Evolutionary conservation across 2,888 invertebrate species (phyloP).

Genomic region (Hololepta plana): DNA sequence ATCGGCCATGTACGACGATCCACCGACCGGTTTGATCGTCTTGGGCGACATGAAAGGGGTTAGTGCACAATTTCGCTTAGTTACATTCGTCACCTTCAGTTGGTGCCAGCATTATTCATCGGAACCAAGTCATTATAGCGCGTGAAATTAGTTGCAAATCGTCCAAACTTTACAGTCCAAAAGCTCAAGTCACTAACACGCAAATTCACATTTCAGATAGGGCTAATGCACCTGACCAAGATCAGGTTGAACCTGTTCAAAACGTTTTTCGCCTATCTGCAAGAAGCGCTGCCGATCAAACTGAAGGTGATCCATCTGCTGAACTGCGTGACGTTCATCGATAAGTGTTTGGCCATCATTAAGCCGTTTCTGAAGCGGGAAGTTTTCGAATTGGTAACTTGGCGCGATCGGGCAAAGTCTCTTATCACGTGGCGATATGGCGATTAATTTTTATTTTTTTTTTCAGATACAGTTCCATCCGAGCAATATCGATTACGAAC

Average conservation of each 20-base stretch:
- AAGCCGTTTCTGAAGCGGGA: constrained; percentile 30
- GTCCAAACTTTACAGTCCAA: too few species aligned
- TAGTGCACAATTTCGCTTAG: too few species aligned
- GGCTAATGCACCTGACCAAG: constrained; percentile 17
- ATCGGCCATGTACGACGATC: constrained; percentile 34
- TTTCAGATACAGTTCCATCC: constrained; percentile 43
- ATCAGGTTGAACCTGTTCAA: constrained; percentile 25
- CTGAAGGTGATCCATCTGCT: constrained; percentile 47
- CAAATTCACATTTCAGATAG: constrained; percentile 10
- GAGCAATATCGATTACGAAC: constrained; percentile 33
- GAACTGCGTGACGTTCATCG: constrained; percentile 33
- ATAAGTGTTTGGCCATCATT: constrained; percentile 28
- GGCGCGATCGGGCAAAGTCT: neutral
- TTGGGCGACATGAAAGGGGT: constrained; percentile 51
- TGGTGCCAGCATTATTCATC: too few species aligned
- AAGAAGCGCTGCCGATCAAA: constrained; percentile 48
- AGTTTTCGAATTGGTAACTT: constrained; percentile 24
- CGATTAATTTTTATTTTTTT: neutral
- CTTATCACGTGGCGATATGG: neutral
- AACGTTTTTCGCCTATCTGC: constrained; percentile 46
- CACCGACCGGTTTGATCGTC: constrained; percentile 43
- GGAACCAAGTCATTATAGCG: too few species aligned
- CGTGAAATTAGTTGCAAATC: too few species aligned
- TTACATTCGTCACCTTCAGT: too few species aligned
- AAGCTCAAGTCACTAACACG: too few species aligned